These are phyloP conservation scores for Sclerodermus sp. DNA, from an alignment of 2,888 invertebrate genomes.

Conservation along the genomic window DNA sequence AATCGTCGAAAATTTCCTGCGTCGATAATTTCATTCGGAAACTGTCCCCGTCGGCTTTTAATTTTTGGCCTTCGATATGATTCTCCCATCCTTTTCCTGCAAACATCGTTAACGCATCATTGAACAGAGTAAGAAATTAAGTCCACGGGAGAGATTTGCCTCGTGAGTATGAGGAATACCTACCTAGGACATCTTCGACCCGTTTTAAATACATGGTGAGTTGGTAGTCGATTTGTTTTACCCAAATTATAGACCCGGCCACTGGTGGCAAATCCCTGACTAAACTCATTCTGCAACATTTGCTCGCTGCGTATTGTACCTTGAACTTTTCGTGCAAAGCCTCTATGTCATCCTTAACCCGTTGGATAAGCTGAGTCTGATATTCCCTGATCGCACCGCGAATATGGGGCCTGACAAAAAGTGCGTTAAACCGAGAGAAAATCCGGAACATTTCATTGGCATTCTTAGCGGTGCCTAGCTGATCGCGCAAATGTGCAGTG, in stretches of 20 bases:
- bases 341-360: constrained; percentile 99
- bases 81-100: constrained; percentile 96
- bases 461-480: constrained; percentile 97
- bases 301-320: constrained; percentile 94
- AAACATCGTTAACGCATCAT: not conserved
- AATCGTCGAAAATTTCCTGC: constrained; percentile 96
- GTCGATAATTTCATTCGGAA: constrained; percentile 96
- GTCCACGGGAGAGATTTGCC: not conserved
- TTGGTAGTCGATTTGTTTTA: constrained; percentile 96
- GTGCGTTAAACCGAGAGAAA: constrained; percentile 95
- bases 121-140: not conserved
- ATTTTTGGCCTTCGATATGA: constrained; percentile 96
- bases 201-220: constrained; percentile 93
- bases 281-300: constrained; percentile 87
- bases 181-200: constrained; percentile 96
- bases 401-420: constrained; percentile 98
- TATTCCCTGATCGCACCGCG: constrained; percentile 98
- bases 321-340: constrained; percentile 97
- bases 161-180: constrained; percentile 17
- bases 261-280: constrained; percentile 95
- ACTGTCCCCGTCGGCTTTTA: constrained; percentile 97
- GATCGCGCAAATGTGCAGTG: constrained; percentile 95
- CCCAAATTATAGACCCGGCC: constrained; percentile 98
- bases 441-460: constrained; percentile 99
- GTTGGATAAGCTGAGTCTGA: constrained; percentile 97